Percentiles rank a stretch among this genome's conserved stretches.
Conservation (phyloP, 2,888 invertebrate genomes). For the Drosophila imparisetae region DNA sequence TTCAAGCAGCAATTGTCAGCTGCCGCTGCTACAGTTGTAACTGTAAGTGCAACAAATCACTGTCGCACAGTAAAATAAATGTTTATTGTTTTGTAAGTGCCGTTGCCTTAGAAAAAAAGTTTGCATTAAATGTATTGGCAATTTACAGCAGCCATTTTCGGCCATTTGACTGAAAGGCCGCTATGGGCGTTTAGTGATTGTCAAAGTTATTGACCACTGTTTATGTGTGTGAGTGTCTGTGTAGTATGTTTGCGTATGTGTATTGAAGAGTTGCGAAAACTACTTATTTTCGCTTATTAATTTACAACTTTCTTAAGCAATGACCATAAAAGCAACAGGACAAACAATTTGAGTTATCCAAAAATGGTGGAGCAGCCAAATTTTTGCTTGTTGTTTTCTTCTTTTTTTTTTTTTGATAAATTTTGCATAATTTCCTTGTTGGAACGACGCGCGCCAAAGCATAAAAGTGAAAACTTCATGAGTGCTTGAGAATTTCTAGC, state of each 20-base stretch:
- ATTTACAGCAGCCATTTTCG: constrained; percentile 76
- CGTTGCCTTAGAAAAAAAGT: constrained; percentile 45
- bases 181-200: constrained; percentile 72
- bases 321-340: constrained; percentile 51
- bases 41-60: constrained; percentile 75
- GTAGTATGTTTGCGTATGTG: neutral
- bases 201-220: constrained; percentile 31
- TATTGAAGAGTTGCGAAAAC: constrained; percentile 37
- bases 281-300: constrained; percentile 76
- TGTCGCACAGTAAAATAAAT: constrained; percentile 76
- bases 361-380: constrained; percentile 66
- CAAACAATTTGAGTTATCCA: constrained; percentile 60
- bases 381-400: constrained; percentile 8
- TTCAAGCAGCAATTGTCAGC: constrained; percentile 65
- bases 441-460: constrained; percentile 53
- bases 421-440: constrained; percentile 68
- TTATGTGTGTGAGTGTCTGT: neutral
- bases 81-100: constrained; percentile 79
- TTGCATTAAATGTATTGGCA: constrained; percentile 74
- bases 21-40: constrained; percentile 52
- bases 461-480: constrained; percentile 71
- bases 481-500: constrained; percentile 69
- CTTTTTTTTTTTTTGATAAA: neutral
- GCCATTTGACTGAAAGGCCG: constrained; percentile 74
- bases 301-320: constrained; percentile 73